Evolutionary conservation across 2,888 invertebrate species (phyloP), one percentile per base, ranked within the genome.

Genomic region (Carterocephalus palaemon): DNA sequence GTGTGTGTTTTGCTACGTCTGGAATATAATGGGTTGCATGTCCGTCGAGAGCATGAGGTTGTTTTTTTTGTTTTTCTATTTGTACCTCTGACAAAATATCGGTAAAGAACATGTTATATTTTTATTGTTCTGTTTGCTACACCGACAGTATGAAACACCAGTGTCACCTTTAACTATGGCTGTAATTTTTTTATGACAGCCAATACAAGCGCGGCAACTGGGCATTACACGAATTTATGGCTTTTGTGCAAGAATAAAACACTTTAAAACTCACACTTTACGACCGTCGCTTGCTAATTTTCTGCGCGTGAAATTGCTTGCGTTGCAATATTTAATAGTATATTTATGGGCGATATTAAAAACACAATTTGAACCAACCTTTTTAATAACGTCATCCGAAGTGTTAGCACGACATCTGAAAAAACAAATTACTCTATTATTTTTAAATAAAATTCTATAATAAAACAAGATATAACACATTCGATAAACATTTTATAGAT

Each of bases 301-400:
- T 38, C 46, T 38, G 48, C 46, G 46, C 46, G 48, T 51, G 46
- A 51, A 50, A 48, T 49, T 42, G 38, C 33, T 16, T 33, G 22
- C 36, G 34, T 36, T 47, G 39, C 42, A 38, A 52, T 49, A 45
- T 49, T 52, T 42, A 49, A 36, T 45, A 32, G 46, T 41, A 47
- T 39, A 31, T 37, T 45, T 45, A 45, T 17, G 31, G 28, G 12
- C 43, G 31, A 29, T 26, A 8, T 52, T 51, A 45, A 47, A 36
- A 49, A 46, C 43, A 43, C 36, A 33, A 47, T 32, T 15, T 31
- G 7, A 32, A 52, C 54, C 19, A 42, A 60, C 60, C 57, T 59
- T 49, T 53, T 57, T 54, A 54, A 56, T 53, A 39, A 49, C 52
- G 51, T 54, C 52, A 52, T 54, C 33, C 51, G 54, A 42, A 34